Evolutionary conservation across 2,797 vertebrate species (phyloP).

Genomic region (Rhinichthys osculus): DNA sequence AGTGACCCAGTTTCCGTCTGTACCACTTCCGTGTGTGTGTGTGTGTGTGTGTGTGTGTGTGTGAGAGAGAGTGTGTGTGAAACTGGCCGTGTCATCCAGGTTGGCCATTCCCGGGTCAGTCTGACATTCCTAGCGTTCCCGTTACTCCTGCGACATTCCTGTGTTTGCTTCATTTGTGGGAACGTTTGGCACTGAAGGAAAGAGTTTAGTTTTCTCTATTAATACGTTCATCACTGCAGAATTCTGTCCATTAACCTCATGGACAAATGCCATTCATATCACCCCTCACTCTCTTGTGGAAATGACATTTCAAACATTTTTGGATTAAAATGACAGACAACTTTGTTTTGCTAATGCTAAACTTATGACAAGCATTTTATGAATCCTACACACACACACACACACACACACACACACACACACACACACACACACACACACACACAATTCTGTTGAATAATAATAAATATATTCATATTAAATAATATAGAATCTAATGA

Average conservation of each 20-base stretch:
- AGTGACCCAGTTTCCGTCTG: background rate
- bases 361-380: background rate
- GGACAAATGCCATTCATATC: background rate
- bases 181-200: too few relatives aligned
- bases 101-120: background rate
- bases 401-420: too few relatives aligned
- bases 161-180: background rate
- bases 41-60: too few relatives aligned
- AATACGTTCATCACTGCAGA: background rate
- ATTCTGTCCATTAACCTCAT: background rate
- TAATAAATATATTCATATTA: background rate
- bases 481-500: background rate
- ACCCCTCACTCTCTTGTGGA: background rate
- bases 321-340: background rate
- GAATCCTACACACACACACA: background rate
- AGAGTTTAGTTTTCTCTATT: background rate
- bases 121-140: slow-evolving; percentile 7
- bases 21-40: background rate
- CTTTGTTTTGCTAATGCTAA: background rate
- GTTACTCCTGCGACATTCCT: slow-evolving; percentile 14
- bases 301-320: background rate
- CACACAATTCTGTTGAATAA: background rate
- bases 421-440: too few relatives aligned
- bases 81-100: background rate
- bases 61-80: background rate